Evolutionary conservation across 2,888 invertebrate genomes (phyloP).

Genomic region (Ophioninae sp.): DNA sequence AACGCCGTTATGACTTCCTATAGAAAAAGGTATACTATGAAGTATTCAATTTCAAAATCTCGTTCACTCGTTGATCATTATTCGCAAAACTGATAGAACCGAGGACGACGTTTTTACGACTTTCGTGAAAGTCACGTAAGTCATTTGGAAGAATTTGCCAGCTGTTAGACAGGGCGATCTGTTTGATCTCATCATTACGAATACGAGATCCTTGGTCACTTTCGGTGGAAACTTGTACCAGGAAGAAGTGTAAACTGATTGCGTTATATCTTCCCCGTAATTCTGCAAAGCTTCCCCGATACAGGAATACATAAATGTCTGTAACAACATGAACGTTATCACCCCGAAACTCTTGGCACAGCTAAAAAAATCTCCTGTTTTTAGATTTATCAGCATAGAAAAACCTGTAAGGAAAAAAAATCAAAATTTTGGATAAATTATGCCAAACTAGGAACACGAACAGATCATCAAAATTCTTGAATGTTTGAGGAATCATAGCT

Average conservation of each 20-base stretch:
- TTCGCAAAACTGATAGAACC: slow-evolving; percentile 62
- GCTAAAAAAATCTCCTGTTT: slow-evolving; percentile 36
- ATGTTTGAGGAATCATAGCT: too few species aligned
- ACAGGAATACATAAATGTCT: slow-evolving; percentile 63
- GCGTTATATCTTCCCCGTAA: slow-evolving; percentile 58
- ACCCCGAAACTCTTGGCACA: slow-evolving; percentile 45
- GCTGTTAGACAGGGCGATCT: slow-evolving; percentile 60
- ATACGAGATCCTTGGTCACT: slow-evolving; percentile 62
- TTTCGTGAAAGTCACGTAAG: slow-evolving; percentile 57
- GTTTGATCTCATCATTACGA: slow-evolving; percentile 66
- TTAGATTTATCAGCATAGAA: slow-evolving; percentile 58
- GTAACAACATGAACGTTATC: slow-evolving; percentile 61
- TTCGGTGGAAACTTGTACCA: slow-evolving; percentile 66
- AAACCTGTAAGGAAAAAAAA: slow-evolving; percentile 59
- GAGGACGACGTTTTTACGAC: slow-evolving; percentile 62
- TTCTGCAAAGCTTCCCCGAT: slow-evolving; percentile 65
- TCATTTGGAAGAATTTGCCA: slow-evolving; percentile 63
- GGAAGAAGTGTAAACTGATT: slow-evolving; percentile 61
- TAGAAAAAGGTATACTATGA: too few species aligned
- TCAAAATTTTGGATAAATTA: neutral
- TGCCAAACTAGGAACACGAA: too few species aligned
- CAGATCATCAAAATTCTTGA: too few species aligned
- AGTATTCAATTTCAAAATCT: neutral
- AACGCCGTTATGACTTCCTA: too few species aligned
- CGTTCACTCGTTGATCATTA: slow-evolving; percentile 58